phyloP scores from a whole-genome alignment of 2,888 invertebrate species.

The Rhorus exstirpatorius region DNA sequence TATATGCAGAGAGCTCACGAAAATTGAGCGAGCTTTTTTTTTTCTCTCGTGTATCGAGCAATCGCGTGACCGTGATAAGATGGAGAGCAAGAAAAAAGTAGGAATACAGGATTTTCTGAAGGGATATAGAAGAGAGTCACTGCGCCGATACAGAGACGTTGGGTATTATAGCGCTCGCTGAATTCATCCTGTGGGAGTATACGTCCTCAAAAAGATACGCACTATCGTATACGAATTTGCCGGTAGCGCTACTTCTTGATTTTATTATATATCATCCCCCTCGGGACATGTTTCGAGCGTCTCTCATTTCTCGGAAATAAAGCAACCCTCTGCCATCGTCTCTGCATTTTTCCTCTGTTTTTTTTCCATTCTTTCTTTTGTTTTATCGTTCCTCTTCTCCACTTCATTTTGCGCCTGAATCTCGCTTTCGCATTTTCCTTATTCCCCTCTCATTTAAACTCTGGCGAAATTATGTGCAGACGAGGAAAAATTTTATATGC shows the following conservation, averaged over 20 bases:
- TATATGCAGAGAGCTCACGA: background rate
- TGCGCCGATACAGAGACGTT: slow-evolving; percentile 46
- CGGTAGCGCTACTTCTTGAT: slow-evolving; percentile 66
- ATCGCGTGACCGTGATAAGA: slow-evolving; percentile 20
- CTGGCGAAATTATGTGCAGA: slow-evolving; percentile 7
- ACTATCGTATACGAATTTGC: slow-evolving; percentile 64
- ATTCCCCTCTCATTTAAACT: background rate
- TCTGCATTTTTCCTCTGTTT: background rate
- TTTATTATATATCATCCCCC: slow-evolving; percentile 66
- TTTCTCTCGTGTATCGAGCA: slow-evolving; percentile 23
- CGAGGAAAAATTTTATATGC: background rate
- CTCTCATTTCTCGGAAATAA: slow-evolving; percentile 45
- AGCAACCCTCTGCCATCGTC: slow-evolving; percentile 9
- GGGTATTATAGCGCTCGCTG: slow-evolving; percentile 41
- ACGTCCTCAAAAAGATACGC: slow-evolving; percentile 68
- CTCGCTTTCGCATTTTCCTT: slow-evolving; percentile 21
- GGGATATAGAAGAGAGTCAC: slow-evolving; percentile 51
- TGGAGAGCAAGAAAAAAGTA: slow-evolving; percentile 1
- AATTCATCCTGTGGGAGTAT: slow-evolving; percentile 64
- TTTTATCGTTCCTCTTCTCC: slow-evolving; percentile 16
- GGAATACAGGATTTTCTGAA: slow-evolving; percentile 42
- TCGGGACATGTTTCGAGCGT: slow-evolving; percentile 51
- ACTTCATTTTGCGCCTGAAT: slow-evolving; percentile 21
- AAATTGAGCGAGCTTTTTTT: slow-evolving; percentile 24
- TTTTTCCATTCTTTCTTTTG: background rate